A percentile compares a stretch with the other conserved stretches of the same genome.
phyloP scores from a whole-genome alignment of 2,113 vertebrate genomes.

The Clarias magur region DNA sequence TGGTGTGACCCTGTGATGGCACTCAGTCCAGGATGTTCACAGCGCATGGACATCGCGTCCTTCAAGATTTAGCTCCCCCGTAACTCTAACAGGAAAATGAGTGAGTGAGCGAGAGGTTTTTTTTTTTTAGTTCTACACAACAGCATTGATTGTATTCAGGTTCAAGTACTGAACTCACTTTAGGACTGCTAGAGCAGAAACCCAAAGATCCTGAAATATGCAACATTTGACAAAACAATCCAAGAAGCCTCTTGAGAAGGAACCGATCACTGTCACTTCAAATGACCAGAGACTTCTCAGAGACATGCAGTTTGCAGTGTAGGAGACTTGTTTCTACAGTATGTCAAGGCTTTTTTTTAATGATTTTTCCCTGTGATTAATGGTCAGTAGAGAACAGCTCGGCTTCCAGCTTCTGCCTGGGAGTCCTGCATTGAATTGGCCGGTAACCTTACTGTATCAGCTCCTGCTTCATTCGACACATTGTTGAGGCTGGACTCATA shows the following conservation, averaged over 20 bases:
- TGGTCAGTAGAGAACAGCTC: background rate
- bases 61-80: too few species aligned
- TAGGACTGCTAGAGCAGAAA: background rate
- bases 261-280: background rate
- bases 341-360: background rate
- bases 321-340: background rate
- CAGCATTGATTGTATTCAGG: background rate
- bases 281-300: background rate
- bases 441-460: constrained; percentile 34
- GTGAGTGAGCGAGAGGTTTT: background rate
- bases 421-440: constrained; percentile 17
- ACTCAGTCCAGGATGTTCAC: too few species aligned
- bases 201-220: background rate
- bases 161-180: background rate
- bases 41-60: too few species aligned
- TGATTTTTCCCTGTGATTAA: background rate
- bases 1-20: too few species aligned
- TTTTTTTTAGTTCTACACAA: background rate
- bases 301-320: background rate
- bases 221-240: background rate
- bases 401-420: constrained; percentile 5
- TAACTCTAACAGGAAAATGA: too few species aligned
- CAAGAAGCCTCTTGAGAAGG: background rate
- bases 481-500: constrained; percentile 34
- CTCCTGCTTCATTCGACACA: constrained; percentile 34